Evolutionary conservation across 2,113 vertebrate species (phyloP), one percentile per base, ranked within the genome.

Genomic region (Accipiter virgatus): DNA sequence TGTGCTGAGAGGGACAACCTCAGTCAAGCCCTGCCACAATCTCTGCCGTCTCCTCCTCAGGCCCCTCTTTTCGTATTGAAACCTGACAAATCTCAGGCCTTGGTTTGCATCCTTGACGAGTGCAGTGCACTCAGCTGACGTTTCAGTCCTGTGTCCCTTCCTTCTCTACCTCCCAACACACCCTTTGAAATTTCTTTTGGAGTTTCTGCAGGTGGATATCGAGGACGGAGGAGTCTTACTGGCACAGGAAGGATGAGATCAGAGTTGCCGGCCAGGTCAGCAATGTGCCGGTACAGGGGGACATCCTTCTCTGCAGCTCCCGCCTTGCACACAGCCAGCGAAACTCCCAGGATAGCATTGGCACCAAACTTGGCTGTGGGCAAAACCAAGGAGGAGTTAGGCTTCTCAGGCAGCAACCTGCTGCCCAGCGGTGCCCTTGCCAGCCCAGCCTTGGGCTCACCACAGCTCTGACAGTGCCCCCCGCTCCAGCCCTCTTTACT

Each of bases 241-340:
- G 99, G 99, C 96, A 99, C 99, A 14, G 99, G 99, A 36, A 99
- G 98, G 88, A 99, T 99, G 94, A 99, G 98, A 75, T 99, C 99
- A 1, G 98, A 96, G 94, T 99, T 99, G 95, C 99, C 99, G 0
- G 99, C 99, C 94, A 99, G 97, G 95, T 99, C 99, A 91, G 99
- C 99, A 18, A 99, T 99, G 96, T 99, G 99, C 59, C 99, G 98
- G 88, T 99, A 99, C 32, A 99, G 96, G 25, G 99, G 99, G 85
- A 99, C 97, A 13, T 98, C 98, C 92, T 98, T 99, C 97, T 99
- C 99, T 1, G 98, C 98, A 25, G 99, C 99, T 42, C 99, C 99
- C 1, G 99, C 99, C 98, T 99, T 99, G 97, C 99, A 99, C 91
- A 99, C 97, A 0, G 99, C 99, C 98, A 99, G 96, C 0, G 99